Evolutionary conservation across 2,797 vertebrate species (phyloP).

Genomic region (Ctenochaetus hawaiiensis): DNA sequence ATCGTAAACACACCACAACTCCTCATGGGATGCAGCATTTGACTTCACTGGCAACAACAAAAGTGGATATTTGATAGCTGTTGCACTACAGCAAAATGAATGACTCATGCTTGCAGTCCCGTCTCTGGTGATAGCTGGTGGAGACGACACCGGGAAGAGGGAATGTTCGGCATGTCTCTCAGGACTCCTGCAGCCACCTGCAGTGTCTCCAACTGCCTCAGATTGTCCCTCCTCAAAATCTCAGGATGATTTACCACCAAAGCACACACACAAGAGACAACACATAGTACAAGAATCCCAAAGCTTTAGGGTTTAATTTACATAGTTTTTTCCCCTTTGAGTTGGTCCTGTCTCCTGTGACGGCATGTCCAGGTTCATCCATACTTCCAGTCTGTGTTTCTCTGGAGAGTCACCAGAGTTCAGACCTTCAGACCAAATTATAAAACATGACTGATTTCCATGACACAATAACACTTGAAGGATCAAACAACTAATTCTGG

Average conservation of each 20-base stretch:
- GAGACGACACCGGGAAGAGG: constrained; percentile 21
- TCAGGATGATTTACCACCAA: constrained; percentile 4
- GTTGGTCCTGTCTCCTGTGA: constrained; percentile 20
- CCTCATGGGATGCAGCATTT: constrained; percentile 10
- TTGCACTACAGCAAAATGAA: constrained; percentile 8
- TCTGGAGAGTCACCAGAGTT: constrained; percentile 43
- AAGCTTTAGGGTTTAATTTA: constrained; percentile 5
- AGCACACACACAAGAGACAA: constrained; percentile 7
- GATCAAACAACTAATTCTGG: constrained; percentile 44
- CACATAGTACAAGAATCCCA: neutral
- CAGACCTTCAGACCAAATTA: constrained; percentile 24
- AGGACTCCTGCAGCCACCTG: constrained; percentile 23
- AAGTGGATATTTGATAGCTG: constrained; percentile 7
- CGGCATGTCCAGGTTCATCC: neutral
- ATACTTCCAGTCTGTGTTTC: constrained; percentile 30
- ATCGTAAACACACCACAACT: constrained; percentile 1
- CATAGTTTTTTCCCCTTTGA: constrained; percentile 7
- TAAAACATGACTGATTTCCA: constrained; percentile 54
- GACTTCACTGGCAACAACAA: constrained; percentile 15
- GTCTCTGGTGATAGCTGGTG: constrained; percentile 36
- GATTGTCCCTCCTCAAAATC: neutral
- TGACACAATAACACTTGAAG: constrained; percentile 47
- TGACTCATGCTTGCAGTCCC: constrained; percentile 30
- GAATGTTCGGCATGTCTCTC: constrained; percentile 43
- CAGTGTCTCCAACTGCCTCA: neutral